Conservation (phyloP, 2,888 invertebrate species). For the Embidobia sp. region DNA sequence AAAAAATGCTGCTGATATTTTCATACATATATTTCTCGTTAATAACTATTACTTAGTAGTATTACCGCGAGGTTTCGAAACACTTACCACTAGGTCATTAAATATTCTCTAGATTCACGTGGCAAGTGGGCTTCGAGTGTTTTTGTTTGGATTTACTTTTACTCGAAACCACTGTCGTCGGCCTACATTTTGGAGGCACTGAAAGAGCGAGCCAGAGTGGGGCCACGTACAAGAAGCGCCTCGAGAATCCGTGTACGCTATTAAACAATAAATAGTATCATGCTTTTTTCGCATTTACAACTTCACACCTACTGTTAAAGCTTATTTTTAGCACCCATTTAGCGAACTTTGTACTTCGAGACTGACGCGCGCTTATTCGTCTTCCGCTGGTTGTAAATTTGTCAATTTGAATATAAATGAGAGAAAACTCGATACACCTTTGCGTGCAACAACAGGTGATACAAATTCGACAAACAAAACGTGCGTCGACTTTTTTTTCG, state of each 20-base stretch:
- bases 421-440: constrained; percentile 30
- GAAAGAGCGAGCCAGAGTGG: constrained; percentile 29
- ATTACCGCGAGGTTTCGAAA: constrained; percentile 43
- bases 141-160: constrained; percentile 67
- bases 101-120: constrained; percentile 63
- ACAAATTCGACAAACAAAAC: constrained; percentile 7
- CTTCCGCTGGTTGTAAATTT: constrained; percentile 21
- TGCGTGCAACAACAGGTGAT: constrained; percentile 8
- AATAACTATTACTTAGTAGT: constrained; percentile 43
- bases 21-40: constrained; percentile 33
- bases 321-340: constrained; percentile 30
- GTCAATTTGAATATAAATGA: constrained; percentile 37
- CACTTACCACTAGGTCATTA: constrained; percentile 60
- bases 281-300: constrained; percentile 14
- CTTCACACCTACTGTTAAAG: constrained; percentile 18
- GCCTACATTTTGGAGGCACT: constrained; percentile 60
- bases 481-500: background rate
- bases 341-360: constrained; percentile 5
- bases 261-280: constrained; percentile 44
- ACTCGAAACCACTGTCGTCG: constrained; percentile 60
- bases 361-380: constrained; percentile 5
- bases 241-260: constrained; percentile 20
- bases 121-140: constrained; percentile 62
- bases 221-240: constrained; percentile 5
- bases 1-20: constrained; percentile 31